A percentile compares a stretch with the other conserved stretches of the same genome.
Conservation (phyloP, 1,140 invertebrate species). For the Limonius californicus region DNA sequence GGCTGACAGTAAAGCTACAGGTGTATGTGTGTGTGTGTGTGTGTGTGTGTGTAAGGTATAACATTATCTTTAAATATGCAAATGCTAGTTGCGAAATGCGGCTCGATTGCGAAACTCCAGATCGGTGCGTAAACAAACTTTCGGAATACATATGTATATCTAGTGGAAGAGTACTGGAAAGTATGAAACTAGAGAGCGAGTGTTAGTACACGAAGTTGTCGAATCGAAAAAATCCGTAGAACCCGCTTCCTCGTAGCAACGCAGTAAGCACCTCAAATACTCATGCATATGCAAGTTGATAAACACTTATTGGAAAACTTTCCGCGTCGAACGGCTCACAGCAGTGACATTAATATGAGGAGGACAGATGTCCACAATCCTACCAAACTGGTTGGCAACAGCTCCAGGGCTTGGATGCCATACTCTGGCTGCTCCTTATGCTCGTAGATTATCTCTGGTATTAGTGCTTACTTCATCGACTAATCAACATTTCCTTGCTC, state of each 20-base stretch:
- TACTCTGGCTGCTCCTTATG: conserved; percentile 2
- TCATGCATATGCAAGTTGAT: conserved; percentile 14
- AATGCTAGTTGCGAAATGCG: conserved; percentile 2
- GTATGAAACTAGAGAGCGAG: conserved; percentile 7
- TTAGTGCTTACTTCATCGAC: conserved; percentile 12
- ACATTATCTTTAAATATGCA: conserved; percentile 4
- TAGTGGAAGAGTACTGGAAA: conserved; percentile 3
- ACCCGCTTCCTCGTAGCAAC: conserved; percentile 5
- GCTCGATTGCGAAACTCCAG: background rate
- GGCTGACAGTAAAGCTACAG: no score
- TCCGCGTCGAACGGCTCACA: conserved; percentile 1
- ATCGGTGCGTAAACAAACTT: conserved; percentile 8
- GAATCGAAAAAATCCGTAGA: background rate
- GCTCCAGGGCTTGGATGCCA: conserved; percentile 13
- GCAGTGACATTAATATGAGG: conserved; percentile 14
- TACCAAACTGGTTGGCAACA: conserved; percentile 9
- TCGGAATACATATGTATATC: no score
- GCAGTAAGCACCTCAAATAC: background rate
- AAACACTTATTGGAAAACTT: conserved; percentile 10
- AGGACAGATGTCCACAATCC: conserved; percentile 14
- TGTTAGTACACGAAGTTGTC: background rate
- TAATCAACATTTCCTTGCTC: conserved; percentile 7
- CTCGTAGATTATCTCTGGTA: conserved; percentile 10
- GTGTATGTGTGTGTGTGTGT: no score
- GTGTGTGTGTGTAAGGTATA: background rate